Base-by-base conservation (phyloP, 1,140 invertebrate genomes). In the Intoshia linei region DNA sequence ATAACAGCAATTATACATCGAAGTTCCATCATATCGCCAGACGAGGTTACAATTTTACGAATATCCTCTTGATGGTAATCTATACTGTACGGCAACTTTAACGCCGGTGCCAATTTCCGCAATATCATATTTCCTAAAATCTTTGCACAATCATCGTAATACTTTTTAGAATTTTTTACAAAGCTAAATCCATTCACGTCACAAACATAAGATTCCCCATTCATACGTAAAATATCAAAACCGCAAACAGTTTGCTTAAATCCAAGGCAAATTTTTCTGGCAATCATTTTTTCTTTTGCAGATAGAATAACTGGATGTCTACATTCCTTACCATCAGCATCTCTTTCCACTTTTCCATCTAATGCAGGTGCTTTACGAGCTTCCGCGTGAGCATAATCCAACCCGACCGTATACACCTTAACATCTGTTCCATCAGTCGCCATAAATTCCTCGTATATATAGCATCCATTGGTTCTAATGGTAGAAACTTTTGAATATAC, bases 371-470 rank as follows among this genome's bases (percentile, higher is more conserved):
- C 92, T 59, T 98, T 98, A 23, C 90, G 61, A 0, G 90, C 90
- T 58, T 98, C 90, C 0, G 90, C 87, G 57, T 98, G 90, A 14
- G 84, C 87, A 55, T 98, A 98, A 59, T 93, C 87, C 2, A 83
- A 79, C 0, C 87, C 87, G 13, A 83, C 74, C 10, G 76, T 78
- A 49, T 83, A 83, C 14, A 76, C 72, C 60, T 76, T 76, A 4
- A 76, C 72, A 63, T 76, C 73, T 20, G 73, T 78, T 11, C 90
- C 90, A 67, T 98, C 90, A 18, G 90, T 98, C 1, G 87, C 84
- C 83, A 98, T 98, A 57, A 98, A 98, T 61, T 98, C 87, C 68
- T 98, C 90, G 55, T 98, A 98, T 50, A 98, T 93, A 59, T 79
- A 98, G 7, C 81, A 92, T 14, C 90, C 87, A 15, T 75, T 78